These are phyloP conservation scores for Melanotaenia duboulayi DNA, from an alignment of 2,113 vertebrate genomes.

Conservation along the genomic window DNA sequence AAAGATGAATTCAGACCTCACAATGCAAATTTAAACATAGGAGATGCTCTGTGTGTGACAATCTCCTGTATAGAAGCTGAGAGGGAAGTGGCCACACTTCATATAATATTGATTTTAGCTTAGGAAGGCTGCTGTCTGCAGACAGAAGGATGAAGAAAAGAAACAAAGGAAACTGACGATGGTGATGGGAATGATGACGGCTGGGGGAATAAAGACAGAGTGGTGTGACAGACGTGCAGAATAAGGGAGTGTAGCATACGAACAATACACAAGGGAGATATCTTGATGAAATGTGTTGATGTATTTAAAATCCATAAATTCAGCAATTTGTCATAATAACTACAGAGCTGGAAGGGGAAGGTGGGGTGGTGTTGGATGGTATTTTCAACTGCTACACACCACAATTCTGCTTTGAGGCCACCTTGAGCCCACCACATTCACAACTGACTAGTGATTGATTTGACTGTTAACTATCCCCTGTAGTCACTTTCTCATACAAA, in stretches of 20 bases:
- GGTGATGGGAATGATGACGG: conserved; percentile 7
- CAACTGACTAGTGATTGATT: conserved; percentile 45
- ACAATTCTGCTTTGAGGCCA: conserved; percentile 14
- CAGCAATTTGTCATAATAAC: conserved; percentile 55
- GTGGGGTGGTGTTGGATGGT: conserved; percentile 5
- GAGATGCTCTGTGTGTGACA: conserved; percentile 23
- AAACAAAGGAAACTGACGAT: conserved; percentile 13
- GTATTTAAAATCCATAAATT: conserved; percentile 49
- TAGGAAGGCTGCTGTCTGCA: conserved; percentile 37
- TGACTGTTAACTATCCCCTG: conserved; percentile 8
- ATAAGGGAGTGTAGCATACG: conserved; percentile 20
- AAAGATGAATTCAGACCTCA: neutral
- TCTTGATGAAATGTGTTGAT: conserved; percentile 50
- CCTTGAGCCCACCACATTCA: conserved; percentile 12
- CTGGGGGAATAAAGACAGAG: conserved; percentile 11
- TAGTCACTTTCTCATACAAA: conserved; percentile 36
- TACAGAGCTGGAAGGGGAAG: neutral
- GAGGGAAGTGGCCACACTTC: conserved; percentile 47
- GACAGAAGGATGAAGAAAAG: conserved; percentile 19
- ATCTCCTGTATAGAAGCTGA: conserved; percentile 43
- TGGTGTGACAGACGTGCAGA: conserved; percentile 19
- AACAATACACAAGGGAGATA: neutral
- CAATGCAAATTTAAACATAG: conserved; percentile 31
- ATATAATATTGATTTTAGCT: conserved; percentile 65
- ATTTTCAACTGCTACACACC: conserved; percentile 34